phyloP scores from a whole-genome alignment of 2,113 vertebrate species.

The Syngnathus floridae region DNA sequence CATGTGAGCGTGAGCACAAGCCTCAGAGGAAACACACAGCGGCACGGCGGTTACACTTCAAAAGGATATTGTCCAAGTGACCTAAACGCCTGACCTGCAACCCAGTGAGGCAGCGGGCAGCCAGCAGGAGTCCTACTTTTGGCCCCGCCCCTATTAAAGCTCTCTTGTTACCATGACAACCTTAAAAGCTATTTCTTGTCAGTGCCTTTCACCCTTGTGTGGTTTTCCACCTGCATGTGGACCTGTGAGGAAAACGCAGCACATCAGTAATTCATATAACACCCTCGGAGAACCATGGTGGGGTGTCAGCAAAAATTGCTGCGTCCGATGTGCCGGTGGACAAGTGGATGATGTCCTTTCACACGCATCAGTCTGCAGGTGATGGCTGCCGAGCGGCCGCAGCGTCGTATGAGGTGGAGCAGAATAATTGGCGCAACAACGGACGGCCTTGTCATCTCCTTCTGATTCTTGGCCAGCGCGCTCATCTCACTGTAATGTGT shows the following conservation, averaged over 20 bases:
- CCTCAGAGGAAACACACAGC: slow-evolving; percentile 14
- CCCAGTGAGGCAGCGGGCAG: slow-evolving; percentile 25
- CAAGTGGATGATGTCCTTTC: slow-evolving; percentile 64
- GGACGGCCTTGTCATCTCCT: slow-evolving; percentile 45
- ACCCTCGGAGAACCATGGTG: slow-evolving; percentile 33
- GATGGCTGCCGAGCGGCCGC: slow-evolving; percentile 41
- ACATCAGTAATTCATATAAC: slow-evolving; percentile 13
- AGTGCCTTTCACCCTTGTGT: slow-evolving; percentile 46
- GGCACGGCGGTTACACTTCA: slow-evolving; percentile 36
- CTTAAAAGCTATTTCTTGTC: slow-evolving; percentile 49
- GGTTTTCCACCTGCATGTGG: slow-evolving; percentile 50
- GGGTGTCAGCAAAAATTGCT: slow-evolving; percentile 43
- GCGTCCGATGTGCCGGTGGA: slow-evolving; percentile 39
- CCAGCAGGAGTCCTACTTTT: slow-evolving; percentile 25
- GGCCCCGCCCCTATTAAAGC: slow-evolving; percentile 49
- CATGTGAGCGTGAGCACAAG: slow-evolving; percentile 5
- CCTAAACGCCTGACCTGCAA: slow-evolving; percentile 25
- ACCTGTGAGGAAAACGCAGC: slow-evolving; percentile 26
- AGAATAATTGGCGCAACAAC: slow-evolving; percentile 32
- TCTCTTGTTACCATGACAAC: slow-evolving; percentile 53
- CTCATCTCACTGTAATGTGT: slow-evolving; percentile 44
- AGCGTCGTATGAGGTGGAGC: slow-evolving; percentile 33
- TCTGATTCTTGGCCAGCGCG: slow-evolving; percentile 35
- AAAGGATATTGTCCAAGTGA: slow-evolving; percentile 25
- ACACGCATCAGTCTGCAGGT: slow-evolving; percentile 45